phyloP scores from a whole-genome alignment of 2,113 vertebrate species.

The Balaeniceps rex region DNA sequence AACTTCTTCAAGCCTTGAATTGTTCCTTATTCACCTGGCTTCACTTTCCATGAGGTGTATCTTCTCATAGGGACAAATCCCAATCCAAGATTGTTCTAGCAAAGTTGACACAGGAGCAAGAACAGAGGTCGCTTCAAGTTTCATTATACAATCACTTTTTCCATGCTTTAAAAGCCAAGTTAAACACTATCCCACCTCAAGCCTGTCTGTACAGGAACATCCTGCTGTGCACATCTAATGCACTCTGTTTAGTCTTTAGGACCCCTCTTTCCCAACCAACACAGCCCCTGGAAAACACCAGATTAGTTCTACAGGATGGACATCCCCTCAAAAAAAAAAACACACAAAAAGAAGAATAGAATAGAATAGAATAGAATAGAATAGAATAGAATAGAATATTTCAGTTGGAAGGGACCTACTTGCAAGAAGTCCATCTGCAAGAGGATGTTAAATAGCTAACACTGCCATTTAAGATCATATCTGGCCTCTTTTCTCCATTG shows the following conservation, averaged over 20 bases:
- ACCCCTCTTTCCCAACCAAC: too few species aligned
- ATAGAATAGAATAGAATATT: background rate
- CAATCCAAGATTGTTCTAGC: fast-evolving
- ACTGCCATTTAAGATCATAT: background rate
- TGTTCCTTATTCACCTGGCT: background rate
- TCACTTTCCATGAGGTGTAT: background rate
- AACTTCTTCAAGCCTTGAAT: background rate
- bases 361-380: background rate
- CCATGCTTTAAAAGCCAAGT: background rate
- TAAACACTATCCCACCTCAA: fast-evolving
- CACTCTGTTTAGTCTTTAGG: too few species aligned
- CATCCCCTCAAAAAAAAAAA: too few species aligned
- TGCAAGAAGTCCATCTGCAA: background rate
- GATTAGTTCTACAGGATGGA: background rate
- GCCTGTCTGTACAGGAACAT: background rate
- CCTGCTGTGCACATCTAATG: background rate
- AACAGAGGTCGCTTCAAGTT: background rate
- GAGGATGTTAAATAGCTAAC: background rate
- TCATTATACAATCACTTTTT: fast-evolving
- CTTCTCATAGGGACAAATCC: background rate
- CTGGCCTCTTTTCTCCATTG: too few species aligned
- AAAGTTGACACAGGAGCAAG: background rate
- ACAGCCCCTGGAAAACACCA: background rate
- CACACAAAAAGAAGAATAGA: too few species aligned
- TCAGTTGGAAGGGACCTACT: background rate